These are phyloP conservation scores for Halyomorpha halys DNA, from an alignment of 1,140 invertebrate genomes.

Conservation along the genomic window DNA sequence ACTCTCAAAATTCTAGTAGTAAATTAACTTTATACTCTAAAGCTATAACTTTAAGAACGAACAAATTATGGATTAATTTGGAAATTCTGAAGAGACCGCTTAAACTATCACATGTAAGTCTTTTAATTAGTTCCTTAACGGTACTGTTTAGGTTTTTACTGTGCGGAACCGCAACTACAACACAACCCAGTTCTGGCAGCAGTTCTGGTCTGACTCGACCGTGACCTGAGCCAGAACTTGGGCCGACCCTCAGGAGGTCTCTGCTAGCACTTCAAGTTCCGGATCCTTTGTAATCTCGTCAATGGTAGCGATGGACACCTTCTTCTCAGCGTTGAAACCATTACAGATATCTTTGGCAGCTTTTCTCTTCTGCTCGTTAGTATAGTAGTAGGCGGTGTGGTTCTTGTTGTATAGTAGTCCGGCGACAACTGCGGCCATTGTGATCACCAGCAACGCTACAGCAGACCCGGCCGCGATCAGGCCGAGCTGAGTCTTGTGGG, in stretches of 20 bases:
- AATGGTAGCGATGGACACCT: slow-evolving; percentile 37
- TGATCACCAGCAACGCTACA: slow-evolving; percentile 42
- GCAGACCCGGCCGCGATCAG: slow-evolving; percentile 43
- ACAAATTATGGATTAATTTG: too few relatives aligned
- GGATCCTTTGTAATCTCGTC: slow-evolving; percentile 37
- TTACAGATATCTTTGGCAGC: slow-evolving; percentile 24
- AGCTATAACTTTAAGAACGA: too few relatives aligned
- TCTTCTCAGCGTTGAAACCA: slow-evolving; percentile 31
- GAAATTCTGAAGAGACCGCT: too few relatives aligned
- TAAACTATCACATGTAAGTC: too few relatives aligned
- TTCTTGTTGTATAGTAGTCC: slow-evolving; percentile 47
- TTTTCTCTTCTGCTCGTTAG: slow-evolving; percentile 39
- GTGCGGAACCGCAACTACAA: slow-evolving; percentile 17
- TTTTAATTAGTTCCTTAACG: too few relatives aligned
- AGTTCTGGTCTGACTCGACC: slow-evolving; percentile 25
- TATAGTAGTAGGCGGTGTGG: slow-evolving; percentile 59
- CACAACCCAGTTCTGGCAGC: slow-evolving; percentile 28
- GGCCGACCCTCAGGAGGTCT: slow-evolving; percentile 23
- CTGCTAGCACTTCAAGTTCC: slow-evolving; percentile 32
- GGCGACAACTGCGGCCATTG: slow-evolving; percentile 40
- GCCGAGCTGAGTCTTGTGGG: slow-evolving; percentile 44
- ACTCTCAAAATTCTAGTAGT: too few relatives aligned
- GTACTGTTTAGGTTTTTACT: too few relatives aligned
- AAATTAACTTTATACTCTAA: too few relatives aligned
- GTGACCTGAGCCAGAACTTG: slow-evolving; percentile 23